Evolutionary conservation across 2,888 invertebrate species (phyloP).

Genomic region (Oscheius sp.): DNA sequence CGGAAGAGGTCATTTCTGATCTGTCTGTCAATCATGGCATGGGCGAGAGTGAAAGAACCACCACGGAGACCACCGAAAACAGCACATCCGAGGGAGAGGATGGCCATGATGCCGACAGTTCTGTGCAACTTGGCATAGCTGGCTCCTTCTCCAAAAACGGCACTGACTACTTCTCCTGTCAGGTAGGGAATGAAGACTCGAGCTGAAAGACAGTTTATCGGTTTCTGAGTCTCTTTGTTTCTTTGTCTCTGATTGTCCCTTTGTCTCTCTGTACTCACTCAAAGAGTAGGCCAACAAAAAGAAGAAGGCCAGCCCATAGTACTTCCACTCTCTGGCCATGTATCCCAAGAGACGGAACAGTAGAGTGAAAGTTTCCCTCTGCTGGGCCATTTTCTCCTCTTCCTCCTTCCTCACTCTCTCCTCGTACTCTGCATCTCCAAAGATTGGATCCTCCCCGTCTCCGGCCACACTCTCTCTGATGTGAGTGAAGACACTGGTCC

Average conservation of each 20-base stretch:
- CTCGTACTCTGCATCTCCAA: conserved; percentile 54
- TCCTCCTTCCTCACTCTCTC: conserved; percentile 58
- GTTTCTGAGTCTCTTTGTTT: too few relatives aligned
- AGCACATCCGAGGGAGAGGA: conserved; percentile 64
- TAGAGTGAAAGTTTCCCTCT: conserved; percentile 69
- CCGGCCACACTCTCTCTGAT: conserved; percentile 63
- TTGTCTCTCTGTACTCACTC: conserved; percentile 50
- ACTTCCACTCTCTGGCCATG: conserved; percentile 70
- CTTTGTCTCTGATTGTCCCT: background rate
- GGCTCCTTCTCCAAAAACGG: conserved; percentile 66
- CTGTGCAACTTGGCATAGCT: conserved; percentile 66
- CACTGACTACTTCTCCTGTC: conserved; percentile 72
- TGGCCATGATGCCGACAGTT: conserved; percentile 66
- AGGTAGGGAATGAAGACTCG: conserved; percentile 72
- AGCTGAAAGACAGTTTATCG: background rate
- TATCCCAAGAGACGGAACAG: conserved; percentile 67
- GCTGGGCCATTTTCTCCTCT: conserved; percentile 62
- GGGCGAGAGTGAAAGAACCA: conserved; percentile 73
- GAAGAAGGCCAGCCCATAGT: conserved; percentile 68
- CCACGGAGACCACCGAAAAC: conserved; percentile 74
- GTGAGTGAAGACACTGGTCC: conserved; percentile 65
- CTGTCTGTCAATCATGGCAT: conserved; percentile 70
- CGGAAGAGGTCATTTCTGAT: conserved; percentile 72
- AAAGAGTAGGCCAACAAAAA: conserved; percentile 70
- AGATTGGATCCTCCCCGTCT: conserved; percentile 51